Base-by-base conservation (phyloP, 2,797 vertebrate genomes). In the Chelidonichthys spinosus region DNA sequence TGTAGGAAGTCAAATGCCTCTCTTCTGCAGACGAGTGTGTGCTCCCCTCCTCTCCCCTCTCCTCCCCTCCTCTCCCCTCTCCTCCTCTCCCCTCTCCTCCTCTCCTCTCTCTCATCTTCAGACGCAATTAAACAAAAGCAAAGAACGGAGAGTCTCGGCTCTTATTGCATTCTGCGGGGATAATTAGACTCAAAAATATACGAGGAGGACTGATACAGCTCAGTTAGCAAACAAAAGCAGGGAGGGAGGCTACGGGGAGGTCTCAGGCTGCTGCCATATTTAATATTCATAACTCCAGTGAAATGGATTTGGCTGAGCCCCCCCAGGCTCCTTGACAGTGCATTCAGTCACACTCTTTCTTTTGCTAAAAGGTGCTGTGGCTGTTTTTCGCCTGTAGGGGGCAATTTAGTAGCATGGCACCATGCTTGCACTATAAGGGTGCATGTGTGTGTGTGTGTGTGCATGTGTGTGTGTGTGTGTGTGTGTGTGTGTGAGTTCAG, bases 371-470 rank as follows among this genome's bases (percentile, higher is more conserved):
- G 15, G 14, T 92, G 90, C 76, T 76, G 65, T 87, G 15, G 63
- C 25, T 11, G 4, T 32, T 32, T 59, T 62, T 70, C 54, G 82
- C 91, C 94, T 94, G 89, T 79, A 95, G 94, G 85, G 90, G 93
- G 93, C 93, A 90, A 89, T 93, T 93, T 90, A 92, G 92, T 68
- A 85, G 86, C 93, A 64, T 69, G 47, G 44, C 85, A 89, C 14
- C n/a, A 18, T 46, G 53, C 60, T 77, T 46, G 44, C 39, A 18
- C 40, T 54, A 9, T 69, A 39, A 64, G 9, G 47, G 37, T 55
- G 52, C 11, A 25, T 33, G 14, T 42, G 49, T 13, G 52, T 39
- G 50, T 25, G 6, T 60, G 65, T 54, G 70, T 62, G 42, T 4
- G 8, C 47, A 69, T 44, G 54, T 50, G 44, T 44, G 18, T 36